These are phyloP conservation scores for Boulengeromyrus knoepffleri DNA, from an alignment of 2,113 vertebrate genomes.

Conservation along the genomic window DNA sequence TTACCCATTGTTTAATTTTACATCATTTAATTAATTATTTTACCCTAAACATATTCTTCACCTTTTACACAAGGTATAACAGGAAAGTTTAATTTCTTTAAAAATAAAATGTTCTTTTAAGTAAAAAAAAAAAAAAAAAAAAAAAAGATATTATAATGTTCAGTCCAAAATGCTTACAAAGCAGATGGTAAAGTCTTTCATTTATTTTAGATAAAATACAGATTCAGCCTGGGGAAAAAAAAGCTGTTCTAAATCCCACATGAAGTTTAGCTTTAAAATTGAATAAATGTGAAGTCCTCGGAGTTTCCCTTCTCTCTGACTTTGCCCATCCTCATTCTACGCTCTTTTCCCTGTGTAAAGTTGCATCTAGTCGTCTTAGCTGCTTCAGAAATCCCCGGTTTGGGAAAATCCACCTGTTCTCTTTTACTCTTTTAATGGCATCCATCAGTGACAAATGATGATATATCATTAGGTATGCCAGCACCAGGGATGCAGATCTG, in stretches of 20 bases:
- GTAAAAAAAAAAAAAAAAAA: background rate
- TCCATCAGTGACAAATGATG: slow-evolving; percentile 54
- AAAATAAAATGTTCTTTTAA: background rate
- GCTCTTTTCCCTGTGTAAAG: slow-evolving; percentile 28
- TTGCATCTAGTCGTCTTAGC: slow-evolving; percentile 54
- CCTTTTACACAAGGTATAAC: background rate
- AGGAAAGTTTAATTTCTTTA: background rate
- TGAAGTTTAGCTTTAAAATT: background rate
- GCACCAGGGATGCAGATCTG: slow-evolving; percentile 66
- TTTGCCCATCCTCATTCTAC: background rate
- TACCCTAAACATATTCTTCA: background rate
- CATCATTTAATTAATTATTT: background rate
- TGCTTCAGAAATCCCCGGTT: slow-evolving; percentile 67
- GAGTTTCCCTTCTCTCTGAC: background rate
- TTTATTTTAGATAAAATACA: background rate
- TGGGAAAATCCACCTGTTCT: slow-evolving; percentile 66
- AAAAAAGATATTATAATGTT: background rate
- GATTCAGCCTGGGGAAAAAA: background rate
- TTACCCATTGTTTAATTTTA: background rate
- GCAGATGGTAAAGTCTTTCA: background rate
- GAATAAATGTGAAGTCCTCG: slow-evolving; percentile 4
- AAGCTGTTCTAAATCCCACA: background rate
- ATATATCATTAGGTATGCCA: slow-evolving; percentile 68
- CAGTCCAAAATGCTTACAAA: background rate
- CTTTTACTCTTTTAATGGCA: slow-evolving; percentile 58